Conservation (phyloP, 2,113 vertebrate species). For the Nibea albiflora region DNA sequence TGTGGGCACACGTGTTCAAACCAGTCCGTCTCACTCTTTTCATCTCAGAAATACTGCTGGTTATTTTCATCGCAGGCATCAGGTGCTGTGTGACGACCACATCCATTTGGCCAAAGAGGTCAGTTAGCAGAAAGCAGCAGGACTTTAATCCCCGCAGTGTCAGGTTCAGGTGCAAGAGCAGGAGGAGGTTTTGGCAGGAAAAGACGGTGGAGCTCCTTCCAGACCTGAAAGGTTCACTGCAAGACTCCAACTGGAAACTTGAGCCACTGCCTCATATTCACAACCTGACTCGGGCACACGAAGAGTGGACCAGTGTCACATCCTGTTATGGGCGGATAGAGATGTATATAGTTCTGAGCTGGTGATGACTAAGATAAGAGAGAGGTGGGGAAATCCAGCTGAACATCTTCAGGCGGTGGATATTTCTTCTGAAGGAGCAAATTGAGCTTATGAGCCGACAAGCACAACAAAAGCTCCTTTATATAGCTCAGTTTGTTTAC, state of each 20-base stretch:
- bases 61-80: conserved; percentile 24
- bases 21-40: neutral
- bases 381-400: conserved; percentile 26
- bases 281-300: conserved; percentile 23
- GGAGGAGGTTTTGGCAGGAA: conserved; percentile 47
- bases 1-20: neutral
- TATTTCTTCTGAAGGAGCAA: conserved; percentile 33
- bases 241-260: conserved; percentile 25
- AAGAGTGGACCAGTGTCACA: conserved; percentile 8
- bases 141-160: conserved; percentile 19
- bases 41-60: neutral
- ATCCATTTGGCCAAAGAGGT: conserved; percentile 53
- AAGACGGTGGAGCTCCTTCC: conserved; percentile 27
- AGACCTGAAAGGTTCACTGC: conserved; percentile 38
- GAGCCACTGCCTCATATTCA: conserved; percentile 19
- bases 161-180: conserved; percentile 55
- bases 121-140: conserved; percentile 35
- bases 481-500: conserved; percentile 53
- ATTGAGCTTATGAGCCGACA: conserved; percentile 32
- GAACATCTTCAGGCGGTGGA: conserved; percentile 20
- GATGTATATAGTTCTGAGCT: conserved; percentile 5
- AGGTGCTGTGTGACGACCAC: conserved; percentile 31
- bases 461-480: conserved; percentile 34
- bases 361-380: conserved; percentile 35
- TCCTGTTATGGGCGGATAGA: neutral